phyloP scores from a whole-genome alignment of 92 coral and sea anemone species.

The Porites lobata region DNA sequence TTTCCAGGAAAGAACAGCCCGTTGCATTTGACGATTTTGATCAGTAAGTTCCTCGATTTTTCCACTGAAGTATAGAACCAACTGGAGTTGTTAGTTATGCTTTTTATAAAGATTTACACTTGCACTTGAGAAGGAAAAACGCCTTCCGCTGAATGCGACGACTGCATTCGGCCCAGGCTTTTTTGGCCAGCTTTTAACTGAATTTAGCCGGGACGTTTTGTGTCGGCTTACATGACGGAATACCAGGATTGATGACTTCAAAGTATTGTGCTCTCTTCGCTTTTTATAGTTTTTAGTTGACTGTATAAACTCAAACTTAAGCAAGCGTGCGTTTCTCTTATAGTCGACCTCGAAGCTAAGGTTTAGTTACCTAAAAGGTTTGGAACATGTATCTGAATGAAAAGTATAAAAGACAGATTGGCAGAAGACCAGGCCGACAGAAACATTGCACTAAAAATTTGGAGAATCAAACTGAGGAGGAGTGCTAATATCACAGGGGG shows the following conservation, averaged over 20 bases:
- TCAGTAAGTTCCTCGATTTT: slow-evolving; percentile 16
- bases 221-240: too few relatives aligned
- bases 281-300: not conserved
- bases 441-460: not conserved
- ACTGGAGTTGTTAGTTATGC: slow-evolving; percentile 38
- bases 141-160: too few relatives aligned
- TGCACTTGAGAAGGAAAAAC: not conserved
- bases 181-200: too few relatives aligned
- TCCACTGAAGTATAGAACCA: not conserved
- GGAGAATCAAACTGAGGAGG: not conserved
- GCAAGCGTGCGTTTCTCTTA: not conserved
- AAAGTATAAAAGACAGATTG: not conserved
- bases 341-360: not conserved
- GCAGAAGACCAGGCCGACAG: too few relatives aligned
- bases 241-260: not conserved
- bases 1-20: slow-evolving; percentile 9
- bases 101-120: not conserved
- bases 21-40: slow-evolving; percentile 8
- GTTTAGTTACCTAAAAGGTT: not conserved
- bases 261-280: not conserved
- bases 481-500: too few relatives aligned
- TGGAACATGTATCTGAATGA: not conserved
- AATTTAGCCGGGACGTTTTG: too few relatives aligned
- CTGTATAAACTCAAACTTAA: not conserved
- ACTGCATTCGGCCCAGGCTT: too few relatives aligned